phyloP scores from a whole-genome alignment of 2,888 invertebrate species.

The Alviniconcha strummeri region DNA sequence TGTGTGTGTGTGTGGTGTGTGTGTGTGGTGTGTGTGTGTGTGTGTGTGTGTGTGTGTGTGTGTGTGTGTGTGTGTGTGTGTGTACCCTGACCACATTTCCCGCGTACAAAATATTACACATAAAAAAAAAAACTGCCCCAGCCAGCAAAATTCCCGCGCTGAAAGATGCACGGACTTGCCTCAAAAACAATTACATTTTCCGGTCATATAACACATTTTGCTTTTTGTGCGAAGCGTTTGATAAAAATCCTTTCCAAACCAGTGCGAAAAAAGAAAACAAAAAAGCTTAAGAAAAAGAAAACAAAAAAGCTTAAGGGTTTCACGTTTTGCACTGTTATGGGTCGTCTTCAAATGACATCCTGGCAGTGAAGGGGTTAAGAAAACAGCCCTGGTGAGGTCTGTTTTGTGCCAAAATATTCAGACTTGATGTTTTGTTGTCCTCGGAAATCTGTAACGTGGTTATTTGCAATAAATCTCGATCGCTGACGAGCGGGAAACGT shows the following conservation, averaged over 20 bases:
- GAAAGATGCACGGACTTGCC: not conserved
- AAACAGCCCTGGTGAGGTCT: no score
- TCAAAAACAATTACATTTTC: not conserved
- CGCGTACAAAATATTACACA: not conserved
- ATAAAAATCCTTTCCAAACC: not conserved
- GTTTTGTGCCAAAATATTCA: no score
- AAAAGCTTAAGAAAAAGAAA: no score
- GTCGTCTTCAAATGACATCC: no score
- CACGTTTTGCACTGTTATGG: no score
- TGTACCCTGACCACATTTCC: not conserved
- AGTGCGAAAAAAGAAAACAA: not conserved
- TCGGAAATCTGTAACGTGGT: not conserved
- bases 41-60: constrained; percentile 21
- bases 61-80: constrained; percentile 24
- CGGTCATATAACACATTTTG: no score
- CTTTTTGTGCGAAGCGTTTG: no score
- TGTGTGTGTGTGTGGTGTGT: constrained; percentile 13
- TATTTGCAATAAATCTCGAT: not conserved
- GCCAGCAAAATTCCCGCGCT: no score
- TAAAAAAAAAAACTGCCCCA: not conserved
- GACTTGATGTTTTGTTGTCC: no score
- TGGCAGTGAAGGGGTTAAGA: no score
- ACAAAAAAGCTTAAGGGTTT: no score
- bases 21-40: constrained; percentile 22
- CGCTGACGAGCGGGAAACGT: no score